Evolutionary conservation across 2,113 vertebrate genomes (phyloP).

Genomic region (Puntigrus tetrazona): DNA sequence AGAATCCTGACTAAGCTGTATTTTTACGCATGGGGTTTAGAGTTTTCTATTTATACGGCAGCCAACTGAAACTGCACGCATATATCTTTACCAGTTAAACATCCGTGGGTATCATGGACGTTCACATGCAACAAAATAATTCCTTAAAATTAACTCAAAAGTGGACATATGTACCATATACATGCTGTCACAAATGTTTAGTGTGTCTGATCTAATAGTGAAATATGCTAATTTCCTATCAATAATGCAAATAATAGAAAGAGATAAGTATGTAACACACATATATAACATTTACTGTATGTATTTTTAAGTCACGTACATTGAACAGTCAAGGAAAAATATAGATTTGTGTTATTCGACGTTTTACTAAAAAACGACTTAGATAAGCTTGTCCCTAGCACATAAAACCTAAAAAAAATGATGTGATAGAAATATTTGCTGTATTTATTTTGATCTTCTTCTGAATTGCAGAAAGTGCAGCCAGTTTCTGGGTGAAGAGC

Average conservation of each 20-base stretch:
- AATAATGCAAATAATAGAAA: too few species aligned
- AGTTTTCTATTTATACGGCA: neutral
- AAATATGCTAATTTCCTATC: too few species aligned
- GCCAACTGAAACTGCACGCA: neutral
- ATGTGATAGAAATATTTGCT: neutral
- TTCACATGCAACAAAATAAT: neutral
- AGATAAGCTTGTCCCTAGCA: neutral
- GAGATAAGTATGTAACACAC: too few species aligned
- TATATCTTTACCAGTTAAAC: neutral
- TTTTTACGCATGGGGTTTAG: neutral
- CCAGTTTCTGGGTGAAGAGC: constrained; percentile 53
- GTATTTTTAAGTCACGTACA: too few species aligned
- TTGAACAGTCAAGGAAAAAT: neutral
- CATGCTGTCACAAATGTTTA: too few species aligned
- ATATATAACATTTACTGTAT: too few species aligned
- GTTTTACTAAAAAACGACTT: neutral
- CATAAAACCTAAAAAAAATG: too few species aligned
- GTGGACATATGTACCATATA: neutral
- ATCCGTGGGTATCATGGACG: neutral
- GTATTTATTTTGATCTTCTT: neutral
- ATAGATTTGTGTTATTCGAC: neutral
- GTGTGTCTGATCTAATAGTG: too few species aligned
- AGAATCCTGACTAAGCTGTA: neutral
- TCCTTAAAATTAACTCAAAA: neutral
- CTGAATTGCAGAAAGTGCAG: constrained; percentile 52